phyloP scores from a whole-genome alignment of 1,140 invertebrate genomes.

The Sycophila sp. region DNA sequence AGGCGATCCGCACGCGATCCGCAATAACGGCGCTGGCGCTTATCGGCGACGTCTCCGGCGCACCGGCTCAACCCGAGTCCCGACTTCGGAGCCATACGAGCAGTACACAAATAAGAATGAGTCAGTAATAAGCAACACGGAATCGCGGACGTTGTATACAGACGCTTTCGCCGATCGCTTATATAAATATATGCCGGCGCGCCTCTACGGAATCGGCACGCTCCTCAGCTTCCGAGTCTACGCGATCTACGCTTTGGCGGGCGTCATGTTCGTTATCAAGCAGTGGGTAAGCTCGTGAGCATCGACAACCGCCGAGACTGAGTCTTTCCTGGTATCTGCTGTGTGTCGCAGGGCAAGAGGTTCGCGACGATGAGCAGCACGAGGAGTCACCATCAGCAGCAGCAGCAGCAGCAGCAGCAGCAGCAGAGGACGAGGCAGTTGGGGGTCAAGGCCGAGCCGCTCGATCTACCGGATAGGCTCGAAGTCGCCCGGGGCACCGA shows the following conservation, averaged over 20 bases:
- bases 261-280: slow-evolving; percentile 23
- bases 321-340: neutral
- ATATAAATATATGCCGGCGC: neutral
- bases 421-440: too few species aligned
- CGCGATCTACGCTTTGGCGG: neutral
- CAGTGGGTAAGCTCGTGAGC: slow-evolving; percentile 13
- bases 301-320: too few species aligned
- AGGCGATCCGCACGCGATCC: too few species aligned
- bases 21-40: too few species aligned
- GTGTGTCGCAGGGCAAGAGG: neutral
- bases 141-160: neutral
- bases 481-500: too few species aligned
- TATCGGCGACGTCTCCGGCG: too few species aligned
- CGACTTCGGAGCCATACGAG: too few species aligned
- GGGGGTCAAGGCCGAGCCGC: too few species aligned
- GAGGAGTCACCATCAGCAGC: too few species aligned
- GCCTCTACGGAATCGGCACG: neutral
- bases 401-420: too few species aligned
- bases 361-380: slow-evolving; percentile 2
- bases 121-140: slow-evolving; percentile 8
- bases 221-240: neutral
- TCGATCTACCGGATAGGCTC: too few species aligned
- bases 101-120: slow-evolving; percentile 19
- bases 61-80: too few species aligned
- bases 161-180: neutral